Base-by-base conservation (phyloP, 2,888 invertebrate genomes). In the Sarcophaga rosellei region DNA sequence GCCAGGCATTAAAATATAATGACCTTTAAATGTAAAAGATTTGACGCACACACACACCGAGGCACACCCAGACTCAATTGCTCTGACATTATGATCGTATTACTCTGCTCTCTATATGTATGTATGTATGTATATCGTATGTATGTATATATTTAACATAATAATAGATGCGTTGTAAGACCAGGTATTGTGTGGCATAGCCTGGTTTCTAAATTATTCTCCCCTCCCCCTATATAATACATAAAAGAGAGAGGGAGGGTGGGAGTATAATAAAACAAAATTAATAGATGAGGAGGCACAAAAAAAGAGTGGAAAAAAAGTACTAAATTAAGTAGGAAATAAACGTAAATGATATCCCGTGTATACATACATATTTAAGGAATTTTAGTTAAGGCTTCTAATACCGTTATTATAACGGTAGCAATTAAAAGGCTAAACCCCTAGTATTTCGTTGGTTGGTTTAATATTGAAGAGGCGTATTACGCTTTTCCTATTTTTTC, bases 1-100 rank as follows among this genome's bases (percentile, higher is more conserved):
- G 59, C 11, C 61, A 75, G 35, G 63, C 66, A 80, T 80, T 80
- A 80, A 84, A 84, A 23, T 79, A 79, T 84, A 84, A 84, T 84
- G 84, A 72, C 75, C 79, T 66, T 65, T 76, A 72, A 75, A 80
- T 66, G 61, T 61, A 76, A 63, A 62, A 62, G 53, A 61, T 66
- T 17, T 21, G 44, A 53, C 35, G 10, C 8, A 35, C 35, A 35
- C 35, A 35, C 8, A 25, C 25, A 25, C 25, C 4, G 25, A 25
- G 25, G 6, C 35, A 35, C 6, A 10, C 10, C 1, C 10, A 35
- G 0, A 35, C 8, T 8, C 35, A 35, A 8, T 35, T 1, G 35
- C 35, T 35, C 35, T 35, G 35, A 8, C 35, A 35, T 35, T 35
- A 8, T 35, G 35, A 35, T 35, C 35, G 35, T 10, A 35, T 35